Evolutionary conservation across 2,113 vertebrate species (phyloP).

Genomic region (Anolis sagrei): DNA sequence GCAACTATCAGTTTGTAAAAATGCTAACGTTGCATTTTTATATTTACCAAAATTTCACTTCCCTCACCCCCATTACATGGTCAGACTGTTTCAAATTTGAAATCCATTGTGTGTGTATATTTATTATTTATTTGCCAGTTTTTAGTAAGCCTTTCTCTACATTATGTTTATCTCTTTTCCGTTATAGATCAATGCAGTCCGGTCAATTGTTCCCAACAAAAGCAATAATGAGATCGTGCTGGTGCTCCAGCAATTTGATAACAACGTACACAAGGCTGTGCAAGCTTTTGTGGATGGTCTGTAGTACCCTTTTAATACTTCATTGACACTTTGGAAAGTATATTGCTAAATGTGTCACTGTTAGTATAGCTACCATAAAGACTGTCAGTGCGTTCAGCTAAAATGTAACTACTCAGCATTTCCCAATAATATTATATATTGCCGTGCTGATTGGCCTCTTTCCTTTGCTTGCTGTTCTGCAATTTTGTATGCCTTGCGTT

Average conservation of each 20-base stretch:
- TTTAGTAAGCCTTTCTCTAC: neutral
- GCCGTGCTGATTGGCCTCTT: neutral
- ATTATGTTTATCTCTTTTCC: conserved; percentile 28
- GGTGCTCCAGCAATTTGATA: conserved; percentile 83
- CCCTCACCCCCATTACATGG: neutral
- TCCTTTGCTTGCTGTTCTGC: neutral
- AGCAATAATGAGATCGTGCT: conserved; percentile 85
- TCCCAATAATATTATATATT: neutral
- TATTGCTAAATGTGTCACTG: neutral
- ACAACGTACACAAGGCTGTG: conserved; percentile 82
- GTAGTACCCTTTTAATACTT: conserved; percentile 60
- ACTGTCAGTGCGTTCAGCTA: neutral
- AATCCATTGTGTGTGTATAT: fast-evolving
- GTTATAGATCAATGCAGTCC: conserved; percentile 80
- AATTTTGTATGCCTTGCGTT: too few relatives aligned
- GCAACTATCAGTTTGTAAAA: too few relatives aligned
- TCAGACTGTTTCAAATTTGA: neutral
- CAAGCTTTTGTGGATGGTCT: conserved; percentile 84
- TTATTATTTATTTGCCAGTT: neutral
- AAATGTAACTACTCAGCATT: neutral
- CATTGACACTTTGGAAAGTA: neutral
- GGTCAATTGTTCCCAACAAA: conserved; percentile 80
- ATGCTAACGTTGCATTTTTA: too few relatives aligned
- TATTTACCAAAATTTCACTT: too few relatives aligned
- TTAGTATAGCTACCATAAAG: neutral